phyloP scores from a whole-genome alignment of 1,140 invertebrate species.

The Phymastichus coffea region DNA sequence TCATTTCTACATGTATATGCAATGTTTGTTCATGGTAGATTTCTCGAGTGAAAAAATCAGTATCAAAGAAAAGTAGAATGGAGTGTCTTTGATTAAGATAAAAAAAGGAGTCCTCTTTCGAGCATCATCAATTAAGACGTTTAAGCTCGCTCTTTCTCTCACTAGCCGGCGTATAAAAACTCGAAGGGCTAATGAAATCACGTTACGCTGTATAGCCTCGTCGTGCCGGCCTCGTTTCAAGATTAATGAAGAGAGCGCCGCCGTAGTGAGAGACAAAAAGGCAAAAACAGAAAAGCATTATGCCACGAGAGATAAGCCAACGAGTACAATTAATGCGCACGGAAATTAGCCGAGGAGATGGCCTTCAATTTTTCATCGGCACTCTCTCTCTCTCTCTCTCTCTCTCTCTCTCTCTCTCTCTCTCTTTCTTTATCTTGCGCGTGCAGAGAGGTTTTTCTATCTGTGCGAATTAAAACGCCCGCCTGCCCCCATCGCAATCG shows the following conservation, averaged over 20 bases:
- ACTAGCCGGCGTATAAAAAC: constrained; percentile 11
- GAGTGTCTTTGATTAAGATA: too few relatives aligned
- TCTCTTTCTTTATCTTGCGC: background rate
- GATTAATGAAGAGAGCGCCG: constrained; percentile 23
- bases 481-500: constrained; percentile 26
- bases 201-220: background rate
- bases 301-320: too few relatives aligned
- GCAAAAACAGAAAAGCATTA: background rate
- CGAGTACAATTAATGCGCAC: constrained; percentile 18
- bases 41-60: too few relatives aligned
- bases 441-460: background rate
- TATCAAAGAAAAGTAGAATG: too few relatives aligned
- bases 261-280: background rate
- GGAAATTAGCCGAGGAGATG: constrained; percentile 29
- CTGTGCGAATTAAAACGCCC: constrained; percentile 52
- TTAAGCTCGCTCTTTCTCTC: too few relatives aligned
- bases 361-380: constrained; percentile 51
- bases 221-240: background rate
- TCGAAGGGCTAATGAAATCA: constrained; percentile 26
- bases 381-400: too few relatives aligned
- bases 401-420: background rate
- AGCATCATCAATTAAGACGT: constrained; percentile 27
- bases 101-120: constrained; percentile 14
- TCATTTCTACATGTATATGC: too few relatives aligned
- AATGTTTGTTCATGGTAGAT: too few relatives aligned